These are phyloP conservation scores for Calidris pygmaea DNA, from an alignment of 2,113 vertebrate genomes.

Conservation along the genomic window DNA sequence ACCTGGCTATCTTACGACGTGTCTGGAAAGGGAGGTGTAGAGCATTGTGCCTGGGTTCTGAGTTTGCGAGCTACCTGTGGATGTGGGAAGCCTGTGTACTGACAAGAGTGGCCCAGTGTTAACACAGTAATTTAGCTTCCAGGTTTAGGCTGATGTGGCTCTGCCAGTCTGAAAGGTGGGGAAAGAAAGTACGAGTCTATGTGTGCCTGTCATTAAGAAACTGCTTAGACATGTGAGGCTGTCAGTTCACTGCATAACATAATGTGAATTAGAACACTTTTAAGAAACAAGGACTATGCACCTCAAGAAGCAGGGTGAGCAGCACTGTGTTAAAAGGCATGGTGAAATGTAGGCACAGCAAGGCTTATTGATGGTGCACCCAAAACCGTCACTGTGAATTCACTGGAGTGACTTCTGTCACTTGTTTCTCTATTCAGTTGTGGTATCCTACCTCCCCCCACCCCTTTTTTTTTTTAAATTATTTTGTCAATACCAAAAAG, in stretches of 20 bases:
- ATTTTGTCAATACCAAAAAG: background rate
- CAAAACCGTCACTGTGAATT: background rate
- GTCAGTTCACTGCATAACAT: background rate
- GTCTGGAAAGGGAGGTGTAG: background rate
- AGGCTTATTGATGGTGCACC: rapidly evolving
- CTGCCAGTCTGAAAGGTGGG: background rate
- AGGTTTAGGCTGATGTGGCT: background rate
- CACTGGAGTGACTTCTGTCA: background rate
- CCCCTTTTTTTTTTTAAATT: background rate
- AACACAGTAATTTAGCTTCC: background rate
- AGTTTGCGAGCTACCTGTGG: background rate
- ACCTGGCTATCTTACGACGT: rapidly evolving
- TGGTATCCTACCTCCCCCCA: rapidly evolving
- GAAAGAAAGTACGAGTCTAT: background rate
- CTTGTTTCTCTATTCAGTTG: background rate
- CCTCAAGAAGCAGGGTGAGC: background rate
- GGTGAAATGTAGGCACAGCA: background rate
- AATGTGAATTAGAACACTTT: background rate
- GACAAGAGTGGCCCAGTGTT: rapidly evolving
- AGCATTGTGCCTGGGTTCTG: background rate
- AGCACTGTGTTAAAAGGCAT: background rate
- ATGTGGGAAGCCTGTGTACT: rapidly evolving
- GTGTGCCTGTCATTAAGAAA: background rate
- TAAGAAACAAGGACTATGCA: background rate
- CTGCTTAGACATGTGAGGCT: rapidly evolving